phyloP scores from a whole-genome alignment of 2,888 invertebrate species.

The Tillus elongatus region DNA sequence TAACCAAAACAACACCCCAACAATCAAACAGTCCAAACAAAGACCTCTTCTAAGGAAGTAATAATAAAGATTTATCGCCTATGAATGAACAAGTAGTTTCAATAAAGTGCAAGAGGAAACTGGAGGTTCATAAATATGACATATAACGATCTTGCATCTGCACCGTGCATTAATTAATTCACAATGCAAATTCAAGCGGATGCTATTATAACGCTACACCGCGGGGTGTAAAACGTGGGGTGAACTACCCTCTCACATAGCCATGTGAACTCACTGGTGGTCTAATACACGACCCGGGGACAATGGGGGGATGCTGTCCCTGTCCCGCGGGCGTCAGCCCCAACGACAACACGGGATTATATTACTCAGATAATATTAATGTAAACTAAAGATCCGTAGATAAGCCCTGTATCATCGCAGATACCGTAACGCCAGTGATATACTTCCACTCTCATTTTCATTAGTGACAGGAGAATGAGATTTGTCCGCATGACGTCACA shows the following conservation, averaged over 20 bases:
- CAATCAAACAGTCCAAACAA: no score
- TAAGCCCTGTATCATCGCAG: constrained; percentile 15
- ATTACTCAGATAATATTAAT: constrained; percentile 32
- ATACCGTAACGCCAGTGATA: no score
- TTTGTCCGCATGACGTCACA: no score
- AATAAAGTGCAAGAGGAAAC: no score
- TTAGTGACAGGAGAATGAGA: no score
- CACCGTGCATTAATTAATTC: constrained; percentile 35
- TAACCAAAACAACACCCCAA: no score
- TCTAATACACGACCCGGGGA: constrained; percentile 32
- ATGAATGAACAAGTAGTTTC: no score
- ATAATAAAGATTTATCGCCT: no score
- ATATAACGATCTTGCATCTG: constrained; percentile 23
- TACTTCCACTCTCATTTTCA: no score
- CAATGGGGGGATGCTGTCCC: constrained; percentile 31
- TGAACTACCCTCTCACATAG: constrained; percentile 31
- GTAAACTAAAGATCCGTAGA: constrained; percentile 23
- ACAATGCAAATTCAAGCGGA: constrained; percentile 34
- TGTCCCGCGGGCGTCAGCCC: no score
- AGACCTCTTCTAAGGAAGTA: no score
- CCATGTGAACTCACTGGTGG: constrained; percentile 39
- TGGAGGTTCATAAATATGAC: constrained; percentile 19
- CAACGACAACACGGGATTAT: constrained; percentile 33
- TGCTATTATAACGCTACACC: constrained; percentile 33
- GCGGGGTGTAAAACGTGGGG: constrained; percentile 27